Base-by-base conservation (phyloP, 2,888 invertebrate species). In the Synanthedon tipuliformis region DNA sequence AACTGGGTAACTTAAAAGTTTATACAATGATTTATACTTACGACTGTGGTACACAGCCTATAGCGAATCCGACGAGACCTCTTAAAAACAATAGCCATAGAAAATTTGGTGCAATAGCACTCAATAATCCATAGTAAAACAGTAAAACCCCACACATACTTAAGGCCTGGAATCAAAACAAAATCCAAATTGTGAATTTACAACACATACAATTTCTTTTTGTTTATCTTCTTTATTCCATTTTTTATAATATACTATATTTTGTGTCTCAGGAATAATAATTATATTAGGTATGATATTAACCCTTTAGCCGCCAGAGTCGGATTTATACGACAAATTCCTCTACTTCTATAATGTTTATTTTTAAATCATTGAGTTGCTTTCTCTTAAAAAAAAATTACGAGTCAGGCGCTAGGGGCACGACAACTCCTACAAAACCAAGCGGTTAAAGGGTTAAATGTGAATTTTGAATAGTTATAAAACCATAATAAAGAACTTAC, bases 21-120 rank as follows among this genome's bases (percentile, higher is more conserved):
- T n/a, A 50, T 34, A 12, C 12, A 51, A 51, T 41, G 40, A n/a
- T 34, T 13, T 34, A 23, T 52, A 92, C 95, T 93, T 89, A 97
- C 97, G 97, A 96, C 83, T 98, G 98, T 53, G 98, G 97, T 41
- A 97, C 96, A 74, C 98, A 97, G 62, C 98, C 98, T 68, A 98
- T 96, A 16, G 97, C 96, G 85, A 98, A 97, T 50, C 98, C 98
- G 11, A 97, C 97, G 8, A 97, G 89, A 12, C 96, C 95, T 73
- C 98, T 89, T n/a, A 98, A 86, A 54, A 97, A 90, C 48, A 98
- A 85, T 54, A 98, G 88, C 95, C 97, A 97, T 52, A 94, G 90
- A 73, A 95, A 97, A 72, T 94, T 96, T 3, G 97, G 97, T 1
- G 97, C 94, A 65, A 97, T 91, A 1, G 97, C 91, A 81, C 97